Base-by-base conservation (phyloP, 2,797 vertebrate species). In the Myoxocephalus aenaeus region DNA sequence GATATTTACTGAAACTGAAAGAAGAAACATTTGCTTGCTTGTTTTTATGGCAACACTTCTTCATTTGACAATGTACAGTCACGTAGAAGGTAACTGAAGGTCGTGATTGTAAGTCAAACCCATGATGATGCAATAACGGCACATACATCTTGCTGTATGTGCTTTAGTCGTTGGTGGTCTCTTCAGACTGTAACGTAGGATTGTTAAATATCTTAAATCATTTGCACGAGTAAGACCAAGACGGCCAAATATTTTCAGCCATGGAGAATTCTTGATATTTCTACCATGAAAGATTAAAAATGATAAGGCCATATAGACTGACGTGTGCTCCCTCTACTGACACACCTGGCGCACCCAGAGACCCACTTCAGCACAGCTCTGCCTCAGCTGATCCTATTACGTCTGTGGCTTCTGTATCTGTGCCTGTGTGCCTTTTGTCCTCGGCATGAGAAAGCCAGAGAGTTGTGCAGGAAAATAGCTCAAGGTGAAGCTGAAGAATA, bases 341-440 rank as follows among this genome's bases (percentile, higher is more conserved):
- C 80, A 83, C 68, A 85, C 84, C 82, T 83, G 85, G 58, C 46
- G 46, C 61, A 82, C 81, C 73, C 66, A 69, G 71, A 86, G 86
- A 84, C 87, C 82, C 80, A 87, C 64, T 86, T 87, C 72, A 70
- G 58, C 72, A 9, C 64, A 5, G 46, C 79, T 53, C 72, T 59
- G 58, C 73, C 40, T 27, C 70, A 68, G 69, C 77, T 75, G 75
- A 77, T 81, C 73, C 63, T 40, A 38, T 77, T 81, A 72, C 32
- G 0, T 36, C 32, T 72, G 38, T 67, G 66, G 56, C 67, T 40
- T 5, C 53, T 58, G 40, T 56, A 62, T 75, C 22, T 42, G 67
- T 8, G 22, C 48, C 48, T 27, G 62, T 9, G 66, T 64, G 34
- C 15, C 56, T 70, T 74, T 80, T 65, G 44, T 40, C 17, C 7